Evolutionary conservation across 2,888 invertebrate species (phyloP), one percentile per base, ranked within the genome.

Genomic region (Monochamus alternatus): DNA sequence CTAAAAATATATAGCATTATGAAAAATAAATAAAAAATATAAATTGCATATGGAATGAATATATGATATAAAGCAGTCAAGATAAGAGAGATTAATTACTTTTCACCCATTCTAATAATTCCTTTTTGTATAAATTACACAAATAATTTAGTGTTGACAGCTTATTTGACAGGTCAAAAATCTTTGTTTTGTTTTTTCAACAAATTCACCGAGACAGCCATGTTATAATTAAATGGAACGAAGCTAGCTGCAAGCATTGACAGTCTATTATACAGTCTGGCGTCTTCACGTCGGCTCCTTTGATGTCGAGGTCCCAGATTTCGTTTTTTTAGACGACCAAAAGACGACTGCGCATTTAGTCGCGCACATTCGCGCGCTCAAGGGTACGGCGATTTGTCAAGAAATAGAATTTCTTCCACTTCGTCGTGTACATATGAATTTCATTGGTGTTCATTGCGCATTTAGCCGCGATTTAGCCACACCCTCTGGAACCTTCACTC

Each of bases 111-210:
- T 74, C 10, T 76, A 76, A 67, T 38, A 38, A 38, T 67, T 70
- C 22, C 68, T 76, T 62, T 75, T 63, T 75, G 74, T 67, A 22
- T 70, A 58, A 80, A 79, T 80, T 74, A 73, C 62, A 73, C 81
- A 79, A 81, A 81, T 82, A 62, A 69, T 70, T 74, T 73, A 73
- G 73, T 22, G 59, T 70, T 64, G 60, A 67, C 44, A 63, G 51
- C 14, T 62, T 52, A 63, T 52, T 60, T 78, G 77, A 81, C 78
- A 79, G 75, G 47, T 74, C 71, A 73, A 69, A 66, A 69, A 70
- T 78, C 73, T 76, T 79, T 80, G 77, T 80, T 79, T 82, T 81
- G 76, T 79, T 80, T 81, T 81, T 81, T 79, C 74, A 75, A 73
- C 70, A 76, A 72, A 75, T 75, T 73, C 68, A 52, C 60, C 71